Conservation (phyloP, 2,797 vertebrate species). For the Heteromormyrus szaboi region DNA sequence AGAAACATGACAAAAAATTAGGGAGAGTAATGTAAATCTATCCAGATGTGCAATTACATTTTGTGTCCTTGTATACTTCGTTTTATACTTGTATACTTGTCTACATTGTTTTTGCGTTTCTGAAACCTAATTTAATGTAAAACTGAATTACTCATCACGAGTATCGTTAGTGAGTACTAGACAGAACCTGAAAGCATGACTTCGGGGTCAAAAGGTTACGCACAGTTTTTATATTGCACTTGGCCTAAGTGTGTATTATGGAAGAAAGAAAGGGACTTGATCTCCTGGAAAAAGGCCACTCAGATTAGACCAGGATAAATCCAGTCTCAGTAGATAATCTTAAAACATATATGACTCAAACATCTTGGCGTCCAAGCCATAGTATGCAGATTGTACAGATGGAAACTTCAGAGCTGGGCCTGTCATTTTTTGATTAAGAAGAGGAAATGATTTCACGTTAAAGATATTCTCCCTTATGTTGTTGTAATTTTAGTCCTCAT, state of each 20-base stretch:
- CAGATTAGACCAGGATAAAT: conserved; percentile 16
- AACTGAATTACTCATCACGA: neutral
- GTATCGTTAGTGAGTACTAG: neutral
- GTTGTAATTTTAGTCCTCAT: conserved; percentile 39
- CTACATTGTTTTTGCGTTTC: neutral
- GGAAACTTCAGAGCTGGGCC: conserved; percentile 72
- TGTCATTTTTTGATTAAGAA: conserved; percentile 87
- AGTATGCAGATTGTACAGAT: conserved; percentile 57
- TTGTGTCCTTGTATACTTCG: neutral
- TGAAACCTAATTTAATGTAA: neutral
- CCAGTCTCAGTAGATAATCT: conserved; percentile 5
- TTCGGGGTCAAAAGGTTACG: neutral
- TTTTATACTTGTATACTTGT: neutral
- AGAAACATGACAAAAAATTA: neutral
- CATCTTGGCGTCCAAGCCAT: neutral
- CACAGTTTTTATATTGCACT: neutral
- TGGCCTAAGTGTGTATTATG: neutral
- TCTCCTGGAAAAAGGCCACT: neutral
- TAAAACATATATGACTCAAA: conserved; percentile 13
- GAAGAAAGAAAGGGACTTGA: neutral
- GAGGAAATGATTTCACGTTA: conserved; percentile 86
- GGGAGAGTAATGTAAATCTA: neutral
- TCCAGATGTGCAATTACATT: neutral
- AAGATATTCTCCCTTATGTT: conserved; percentile 64
- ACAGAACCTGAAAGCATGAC: conserved; percentile 1